Percentiles rank a stretch among this genome's conserved stretches.
Evolutionary conservation across 2,113 vertebrate genomes (phyloP).

Genomic region (Microtus montanus): DNA sequence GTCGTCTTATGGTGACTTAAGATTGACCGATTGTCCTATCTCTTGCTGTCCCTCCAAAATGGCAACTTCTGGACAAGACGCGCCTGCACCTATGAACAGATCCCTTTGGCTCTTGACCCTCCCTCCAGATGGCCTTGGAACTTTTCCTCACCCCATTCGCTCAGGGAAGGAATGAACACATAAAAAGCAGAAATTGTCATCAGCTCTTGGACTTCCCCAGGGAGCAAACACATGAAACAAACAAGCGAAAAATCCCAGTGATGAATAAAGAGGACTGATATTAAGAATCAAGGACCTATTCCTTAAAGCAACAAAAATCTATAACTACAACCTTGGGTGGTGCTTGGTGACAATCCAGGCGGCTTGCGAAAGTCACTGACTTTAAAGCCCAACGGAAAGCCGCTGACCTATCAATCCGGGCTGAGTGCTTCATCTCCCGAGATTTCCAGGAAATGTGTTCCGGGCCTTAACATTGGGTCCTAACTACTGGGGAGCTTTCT

Average conservation of each 20-base stretch:
- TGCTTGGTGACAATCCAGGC: not conserved
- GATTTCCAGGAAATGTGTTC: not conserved
- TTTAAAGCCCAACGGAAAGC: not conserved
- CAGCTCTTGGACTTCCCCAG: not conserved
- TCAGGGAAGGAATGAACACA: not conserved
- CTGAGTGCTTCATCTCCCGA: not conserved
- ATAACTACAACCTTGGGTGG: not conserved
- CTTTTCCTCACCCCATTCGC: not conserved
- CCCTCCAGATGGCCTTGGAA: not conserved
- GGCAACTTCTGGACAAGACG: not conserved
- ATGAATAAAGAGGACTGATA: not conserved
- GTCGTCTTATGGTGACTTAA: not conserved
- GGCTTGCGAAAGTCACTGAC: not conserved
- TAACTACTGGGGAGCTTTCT: not conserved
- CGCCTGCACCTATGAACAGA: not conserved
- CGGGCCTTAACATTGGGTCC: not conserved
- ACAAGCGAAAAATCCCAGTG: not conserved
- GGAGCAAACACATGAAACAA: not conserved
- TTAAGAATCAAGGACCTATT: not conserved
- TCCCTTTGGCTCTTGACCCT: not conserved
- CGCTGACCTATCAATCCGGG: not conserved
- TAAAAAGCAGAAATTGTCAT: not conserved
- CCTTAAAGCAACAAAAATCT: not conserved
- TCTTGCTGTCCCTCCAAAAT: not conserved
- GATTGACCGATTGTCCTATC: not conserved